Percentiles rank a stretch among this genome's conserved stretches.
Conservation (phyloP, 2,888 invertebrate genomes). For the Coecobrya sp. region DNA sequence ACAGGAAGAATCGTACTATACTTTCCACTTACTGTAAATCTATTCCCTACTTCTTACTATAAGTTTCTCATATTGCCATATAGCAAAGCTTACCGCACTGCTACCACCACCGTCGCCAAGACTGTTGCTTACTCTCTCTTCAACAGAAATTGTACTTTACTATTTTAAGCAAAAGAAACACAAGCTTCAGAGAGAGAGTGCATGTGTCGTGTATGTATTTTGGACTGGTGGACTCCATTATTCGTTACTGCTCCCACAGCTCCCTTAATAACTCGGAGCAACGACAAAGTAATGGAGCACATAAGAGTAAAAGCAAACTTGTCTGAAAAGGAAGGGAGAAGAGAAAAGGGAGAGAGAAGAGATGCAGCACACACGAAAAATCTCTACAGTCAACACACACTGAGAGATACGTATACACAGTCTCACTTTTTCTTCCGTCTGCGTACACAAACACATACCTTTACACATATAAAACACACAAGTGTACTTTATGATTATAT, state of each 20-base stretch:
- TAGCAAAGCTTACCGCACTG: background rate
- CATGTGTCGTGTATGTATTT: background rate
- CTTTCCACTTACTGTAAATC: background rate
- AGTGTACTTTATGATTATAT: constrained; percentile 60
- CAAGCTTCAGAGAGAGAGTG: background rate
- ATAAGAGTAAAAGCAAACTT: constrained; percentile 63
- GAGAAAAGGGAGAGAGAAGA: no score
- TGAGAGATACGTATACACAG: background rate
- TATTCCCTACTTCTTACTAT: background rate
- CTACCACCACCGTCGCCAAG: constrained; percentile 8
- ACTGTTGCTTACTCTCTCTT: constrained; percentile 44
- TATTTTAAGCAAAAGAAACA: constrained; percentile 25
- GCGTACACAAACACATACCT: constrained; percentile 5
- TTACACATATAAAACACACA: constrained; percentile 29
- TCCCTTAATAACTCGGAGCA: constrained; percentile 80
- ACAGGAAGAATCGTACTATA: background rate
- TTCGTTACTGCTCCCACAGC: constrained; percentile 80
- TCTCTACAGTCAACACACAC: constrained; percentile 72
- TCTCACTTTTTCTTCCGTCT: background rate
- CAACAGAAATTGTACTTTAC: background rate
- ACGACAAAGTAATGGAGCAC: constrained; percentile 82
- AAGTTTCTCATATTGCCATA: background rate
- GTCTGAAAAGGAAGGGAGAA: constrained; percentile 25
- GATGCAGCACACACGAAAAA: constrained; percentile 65
- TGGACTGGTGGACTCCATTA: constrained; percentile 73